phyloP scores from a whole-genome alignment of 2,888 invertebrate genomes.

The Antheraea yamamai region DNA sequence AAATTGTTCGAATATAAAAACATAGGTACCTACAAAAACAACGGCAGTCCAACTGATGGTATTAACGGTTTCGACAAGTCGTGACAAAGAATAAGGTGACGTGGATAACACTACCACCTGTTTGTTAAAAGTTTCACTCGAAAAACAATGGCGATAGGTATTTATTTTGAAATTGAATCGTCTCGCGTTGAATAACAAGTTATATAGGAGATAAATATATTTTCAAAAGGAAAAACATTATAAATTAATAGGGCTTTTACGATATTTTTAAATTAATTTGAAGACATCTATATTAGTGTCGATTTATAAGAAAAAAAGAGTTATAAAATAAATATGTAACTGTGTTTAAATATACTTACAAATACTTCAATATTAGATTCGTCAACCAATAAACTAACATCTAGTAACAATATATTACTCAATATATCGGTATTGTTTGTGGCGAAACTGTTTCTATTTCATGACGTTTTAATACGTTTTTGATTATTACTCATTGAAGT shows the following conservation, averaged over 20 bases:
- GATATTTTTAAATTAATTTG: too few relatives aligned
- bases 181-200: background rate
- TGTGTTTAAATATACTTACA: too few relatives aligned
- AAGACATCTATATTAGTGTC: too few relatives aligned
- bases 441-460: background rate
- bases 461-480: conserved; percentile 22
- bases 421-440: background rate
- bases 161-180: background rate
- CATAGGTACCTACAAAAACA: conserved; percentile 21
- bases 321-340: too few relatives aligned
- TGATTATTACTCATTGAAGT: conserved; percentile 24
- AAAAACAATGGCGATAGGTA: background rate
- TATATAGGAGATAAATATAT: background rate
- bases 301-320: background rate
- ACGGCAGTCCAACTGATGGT: conserved; percentile 19
- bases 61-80: conserved; percentile 27
- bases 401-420: background rate
- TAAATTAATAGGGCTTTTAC: background rate
- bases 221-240: background rate
- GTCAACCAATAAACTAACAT: background rate
- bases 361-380: background rate
- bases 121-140: background rate
- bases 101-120: conserved; percentile 4
- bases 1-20: conserved; percentile 22
- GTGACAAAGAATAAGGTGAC: conserved; percentile 20